A percentile compares a stretch with the other conserved stretches of the same genome.
Conservation (phyloP, 2,888 invertebrate genomes). For the Baronia brevicornis region DNA sequence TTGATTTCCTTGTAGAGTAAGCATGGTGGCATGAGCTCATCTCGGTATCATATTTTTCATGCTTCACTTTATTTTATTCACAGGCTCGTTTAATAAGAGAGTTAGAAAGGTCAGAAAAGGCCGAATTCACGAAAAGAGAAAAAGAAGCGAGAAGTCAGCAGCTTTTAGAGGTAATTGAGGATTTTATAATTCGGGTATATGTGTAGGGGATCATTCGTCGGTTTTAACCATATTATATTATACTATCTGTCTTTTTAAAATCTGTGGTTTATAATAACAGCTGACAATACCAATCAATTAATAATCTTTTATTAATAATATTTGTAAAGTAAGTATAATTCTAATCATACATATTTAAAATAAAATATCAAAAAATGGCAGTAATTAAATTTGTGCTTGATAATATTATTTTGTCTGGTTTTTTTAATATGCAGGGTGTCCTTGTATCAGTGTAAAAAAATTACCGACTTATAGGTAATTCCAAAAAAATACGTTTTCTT, state of each 20-base stretch:
- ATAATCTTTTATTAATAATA: neutral
- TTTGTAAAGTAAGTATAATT: too few relatives aligned
- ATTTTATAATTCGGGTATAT: conserved; percentile 7
- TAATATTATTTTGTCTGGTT: too few relatives aligned
- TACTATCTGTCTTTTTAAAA: conserved; percentile 12
- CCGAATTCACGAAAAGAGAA: conserved; percentile 88
- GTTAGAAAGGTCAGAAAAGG: conserved; percentile 86
- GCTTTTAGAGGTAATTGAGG: conserved; percentile 84
- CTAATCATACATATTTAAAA: too few relatives aligned
- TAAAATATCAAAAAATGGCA: too few relatives aligned
- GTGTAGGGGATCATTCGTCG: conserved; percentile 4
- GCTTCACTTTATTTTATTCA: conserved; percentile 14
- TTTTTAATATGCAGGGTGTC: too few relatives aligned
- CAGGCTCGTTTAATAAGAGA: conserved; percentile 78
- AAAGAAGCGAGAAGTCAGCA: conserved; percentile 89
- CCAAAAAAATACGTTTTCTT: too few relatives aligned
- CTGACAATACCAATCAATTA: conserved; percentile 6
- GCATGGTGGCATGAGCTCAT: too few relatives aligned
- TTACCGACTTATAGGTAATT: too few relatives aligned
- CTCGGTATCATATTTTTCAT: too few relatives aligned
- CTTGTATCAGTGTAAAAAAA: too few relatives aligned
- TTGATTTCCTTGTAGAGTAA: too few relatives aligned
- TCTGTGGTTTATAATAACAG: conserved; percentile 8
- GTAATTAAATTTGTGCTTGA: too few relatives aligned
- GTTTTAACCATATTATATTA: conserved; percentile 15